phyloP scores from a whole-genome alignment of 2,888 invertebrate genomes.

The Cheiracanthium punctorium region DNA sequence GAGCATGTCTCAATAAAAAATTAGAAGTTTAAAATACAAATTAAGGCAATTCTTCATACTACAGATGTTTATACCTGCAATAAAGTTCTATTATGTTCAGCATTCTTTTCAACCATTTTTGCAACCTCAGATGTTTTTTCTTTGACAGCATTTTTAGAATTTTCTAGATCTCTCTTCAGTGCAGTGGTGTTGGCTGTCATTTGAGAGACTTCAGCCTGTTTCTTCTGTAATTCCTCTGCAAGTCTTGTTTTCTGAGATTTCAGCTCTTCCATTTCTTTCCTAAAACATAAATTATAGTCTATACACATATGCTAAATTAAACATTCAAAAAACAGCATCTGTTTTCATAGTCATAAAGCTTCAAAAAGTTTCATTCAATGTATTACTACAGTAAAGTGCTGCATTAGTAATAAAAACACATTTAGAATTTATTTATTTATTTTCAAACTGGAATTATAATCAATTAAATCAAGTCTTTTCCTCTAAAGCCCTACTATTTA shows the following conservation, averaged over 20 bases:
- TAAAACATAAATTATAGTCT: conserved; percentile 13
- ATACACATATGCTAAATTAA: no score
- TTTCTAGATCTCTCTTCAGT: conserved; percentile 81
- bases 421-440: no score
- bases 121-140: conserved; percentile 81
- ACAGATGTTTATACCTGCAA: conserved; percentile 42
- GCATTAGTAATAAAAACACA: no score
- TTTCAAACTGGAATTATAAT: no score
- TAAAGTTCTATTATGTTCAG: conserved; percentile 81
- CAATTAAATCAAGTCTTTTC: no score
- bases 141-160: conserved; percentile 80
- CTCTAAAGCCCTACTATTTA: no score
- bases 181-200: conserved; percentile 84
- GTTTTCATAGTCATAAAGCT: background rate
- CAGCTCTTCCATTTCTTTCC: conserved; percentile 57
- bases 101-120: conserved; percentile 82
- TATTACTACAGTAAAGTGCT: no score
- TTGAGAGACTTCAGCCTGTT: conserved; percentile 68
- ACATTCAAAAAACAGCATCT: no score
- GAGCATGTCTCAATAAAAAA: no score
- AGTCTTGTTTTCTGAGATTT: conserved; percentile 48
- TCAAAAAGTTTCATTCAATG: background rate
- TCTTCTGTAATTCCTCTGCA: conserved; percentile 60
- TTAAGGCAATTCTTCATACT: no score
- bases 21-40: no score